These are phyloP conservation scores for Bilobella aurantiaca DNA, from an alignment of 1,140 invertebrate genomes.

Conservation along the genomic window DNA sequence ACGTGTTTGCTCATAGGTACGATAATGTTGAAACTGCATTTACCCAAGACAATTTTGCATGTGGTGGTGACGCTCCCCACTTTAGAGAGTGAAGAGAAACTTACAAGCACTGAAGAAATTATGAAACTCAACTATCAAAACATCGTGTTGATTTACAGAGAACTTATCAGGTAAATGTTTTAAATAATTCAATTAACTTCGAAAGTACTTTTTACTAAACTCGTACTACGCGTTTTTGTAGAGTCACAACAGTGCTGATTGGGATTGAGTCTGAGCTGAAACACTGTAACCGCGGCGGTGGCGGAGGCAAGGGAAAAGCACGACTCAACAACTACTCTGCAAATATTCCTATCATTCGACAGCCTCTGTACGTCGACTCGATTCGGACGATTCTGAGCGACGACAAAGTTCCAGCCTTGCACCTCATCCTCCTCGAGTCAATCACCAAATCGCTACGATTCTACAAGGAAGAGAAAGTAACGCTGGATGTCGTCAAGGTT, in stretches of 20 bases:
- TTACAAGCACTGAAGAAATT: constrained; percentile 71
- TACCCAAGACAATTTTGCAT: constrained; percentile 70
- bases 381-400: neutral
- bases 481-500: neutral
- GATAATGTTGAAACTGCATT: constrained; percentile 66
- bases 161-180: constrained; percentile 2
- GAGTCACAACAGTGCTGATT: neutral
- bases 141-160: constrained; percentile 49
- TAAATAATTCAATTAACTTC: too few species aligned
- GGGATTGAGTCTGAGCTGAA: neutral
- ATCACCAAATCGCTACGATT: constrained; percentile 2
- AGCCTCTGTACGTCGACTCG: constrained; percentile 15
- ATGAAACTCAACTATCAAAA: constrained; percentile 66
- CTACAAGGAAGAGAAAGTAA: constrained; percentile 33
- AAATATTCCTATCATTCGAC: constrained; percentile 1
- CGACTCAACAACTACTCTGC: neutral
- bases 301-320: neutral
- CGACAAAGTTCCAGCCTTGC: neutral
- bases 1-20: constrained; percentile 45
- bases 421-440: neutral
- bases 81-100: constrained; percentile 51
- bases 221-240: neutral
- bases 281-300: neutral
- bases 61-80: constrained; percentile 69
- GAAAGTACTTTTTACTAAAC: neutral